Conservation (phyloP, 2,888 invertebrate species). For the Drosophila antonietae region DNA sequence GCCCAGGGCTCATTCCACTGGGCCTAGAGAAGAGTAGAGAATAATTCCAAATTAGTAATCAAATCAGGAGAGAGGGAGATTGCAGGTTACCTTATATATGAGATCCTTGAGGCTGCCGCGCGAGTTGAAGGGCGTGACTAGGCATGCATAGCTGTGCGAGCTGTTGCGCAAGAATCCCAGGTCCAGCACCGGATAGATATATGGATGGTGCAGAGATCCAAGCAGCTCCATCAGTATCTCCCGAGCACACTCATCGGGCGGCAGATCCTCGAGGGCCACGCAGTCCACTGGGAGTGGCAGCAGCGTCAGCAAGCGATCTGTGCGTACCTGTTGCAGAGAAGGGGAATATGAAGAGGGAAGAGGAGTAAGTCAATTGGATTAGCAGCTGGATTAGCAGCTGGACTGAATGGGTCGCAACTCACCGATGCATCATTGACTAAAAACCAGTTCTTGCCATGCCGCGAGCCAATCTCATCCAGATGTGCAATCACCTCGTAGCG, state of each 20-base stretch:
- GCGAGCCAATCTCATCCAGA: conserved; percentile 92
- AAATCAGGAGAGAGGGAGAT: not conserved
- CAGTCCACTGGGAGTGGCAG: conserved; percentile 84
- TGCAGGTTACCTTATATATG: conserved; percentile 90
- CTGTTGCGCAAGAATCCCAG: conserved; percentile 89
- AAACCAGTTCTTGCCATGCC: conserved; percentile 96
- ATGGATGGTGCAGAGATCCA: conserved; percentile 95
- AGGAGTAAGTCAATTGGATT: too few relatives aligned
- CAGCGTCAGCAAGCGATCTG: conserved; percentile 84
- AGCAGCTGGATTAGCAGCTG: too few relatives aligned
- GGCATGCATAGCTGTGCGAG: conserved; percentile 88
- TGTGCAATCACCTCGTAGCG: conserved; percentile 92
- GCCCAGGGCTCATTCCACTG: conserved; percentile 92
- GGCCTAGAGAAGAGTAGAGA: conserved; percentile 85
- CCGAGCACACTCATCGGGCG: conserved; percentile 88
- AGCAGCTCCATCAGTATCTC: conserved; percentile 92
- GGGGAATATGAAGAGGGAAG: too few relatives aligned
- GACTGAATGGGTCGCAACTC: conserved; percentile 25
- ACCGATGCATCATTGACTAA: conserved; percentile 93
- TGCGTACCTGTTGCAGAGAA: conserved; percentile 81
- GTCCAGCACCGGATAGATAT: conserved; percentile 95
- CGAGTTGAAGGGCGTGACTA: conserved; percentile 93
- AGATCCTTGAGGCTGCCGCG: conserved; percentile 95
- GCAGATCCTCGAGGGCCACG: conserved; percentile 85
- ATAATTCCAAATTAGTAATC: not conserved